Conservation (phyloP, 2,888 invertebrate genomes). For the Chrysotoxum bicinctum region DNA sequence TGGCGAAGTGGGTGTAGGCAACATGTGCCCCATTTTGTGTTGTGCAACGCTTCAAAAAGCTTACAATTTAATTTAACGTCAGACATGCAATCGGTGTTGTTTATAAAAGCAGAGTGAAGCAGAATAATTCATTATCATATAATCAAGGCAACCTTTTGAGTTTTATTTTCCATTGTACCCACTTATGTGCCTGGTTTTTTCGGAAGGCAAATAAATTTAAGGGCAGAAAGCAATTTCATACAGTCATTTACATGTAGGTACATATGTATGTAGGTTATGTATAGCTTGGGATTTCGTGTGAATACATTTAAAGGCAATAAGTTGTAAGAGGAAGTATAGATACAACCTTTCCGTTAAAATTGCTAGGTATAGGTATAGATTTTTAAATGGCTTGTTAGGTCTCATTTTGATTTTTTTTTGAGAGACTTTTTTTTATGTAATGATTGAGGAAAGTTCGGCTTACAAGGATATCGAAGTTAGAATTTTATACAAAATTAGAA, state of each 20-base stretch:
- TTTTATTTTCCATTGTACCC: background rate
- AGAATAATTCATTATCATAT: constrained; percentile 9
- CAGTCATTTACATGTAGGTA: background rate
- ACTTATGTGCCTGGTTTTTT: background rate
- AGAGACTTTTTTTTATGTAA: background rate
- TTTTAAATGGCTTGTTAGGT: constrained; percentile 8
- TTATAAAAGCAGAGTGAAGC: background rate
- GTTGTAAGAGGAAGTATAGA: background rate
- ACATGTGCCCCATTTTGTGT: constrained; percentile 53
- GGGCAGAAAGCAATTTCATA: constrained; percentile 9
- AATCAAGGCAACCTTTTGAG: constrained; percentile 16
- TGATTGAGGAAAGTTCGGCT: background rate
- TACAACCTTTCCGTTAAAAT: background rate
- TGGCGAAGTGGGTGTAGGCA: constrained; percentile 25
- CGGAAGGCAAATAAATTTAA: constrained; percentile 3
- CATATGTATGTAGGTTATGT: background rate
- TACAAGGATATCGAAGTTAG: background rate
- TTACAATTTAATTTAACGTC: constrained; percentile 61
- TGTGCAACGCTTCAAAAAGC: constrained; percentile 53
- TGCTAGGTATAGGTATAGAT: background rate
- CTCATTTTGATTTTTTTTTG: background rate
- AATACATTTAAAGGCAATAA: constrained; percentile 5
- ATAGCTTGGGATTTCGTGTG: background rate
- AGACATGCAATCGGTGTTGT: constrained; percentile 51
- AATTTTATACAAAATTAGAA: background rate